These are phyloP conservation scores for Boulengeromyrus knoepffleri DNA, from an alignment of 2,113 vertebrate genomes.

Conservation along the genomic window DNA sequence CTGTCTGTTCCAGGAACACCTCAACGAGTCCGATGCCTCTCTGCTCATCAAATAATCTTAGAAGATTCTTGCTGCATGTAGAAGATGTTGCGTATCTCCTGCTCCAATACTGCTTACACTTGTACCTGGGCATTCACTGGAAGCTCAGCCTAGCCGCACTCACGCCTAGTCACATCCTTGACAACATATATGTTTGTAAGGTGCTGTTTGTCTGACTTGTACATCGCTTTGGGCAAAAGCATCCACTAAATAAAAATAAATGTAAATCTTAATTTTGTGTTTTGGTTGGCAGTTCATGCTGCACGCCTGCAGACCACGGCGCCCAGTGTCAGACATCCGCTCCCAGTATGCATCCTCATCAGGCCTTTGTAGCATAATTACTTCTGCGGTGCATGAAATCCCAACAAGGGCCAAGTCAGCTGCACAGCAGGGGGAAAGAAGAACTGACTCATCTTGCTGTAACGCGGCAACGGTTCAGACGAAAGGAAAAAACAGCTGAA, in stretches of 20 bases:
- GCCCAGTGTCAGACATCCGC: neutral
- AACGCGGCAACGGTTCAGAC: neutral
- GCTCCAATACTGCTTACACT: neutral
- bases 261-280: neutral
- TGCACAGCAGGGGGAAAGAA: neutral
- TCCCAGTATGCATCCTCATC: neutral
- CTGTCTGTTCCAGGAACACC: neutral
- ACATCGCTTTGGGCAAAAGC: neutral
- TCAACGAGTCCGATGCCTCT: neutral
- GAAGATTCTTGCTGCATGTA: neutral
- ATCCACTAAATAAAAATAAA: neutral
- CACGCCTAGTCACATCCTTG: neutral
- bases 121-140: neutral
- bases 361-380: neutral
- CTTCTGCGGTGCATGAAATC: neutral
- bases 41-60: neutral
- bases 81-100: neutral
- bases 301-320: neutral
- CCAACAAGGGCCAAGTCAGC: neutral
- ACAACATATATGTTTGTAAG: neutral
- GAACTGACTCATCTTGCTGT: constrained; percentile 4
- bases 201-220: neutral
- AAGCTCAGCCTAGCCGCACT: neutral
- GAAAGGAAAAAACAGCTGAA: neutral
- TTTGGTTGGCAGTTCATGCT: neutral